Conservation (phyloP, 2,888 invertebrate genomes). For the Apocheima hispidaria region DNA sequence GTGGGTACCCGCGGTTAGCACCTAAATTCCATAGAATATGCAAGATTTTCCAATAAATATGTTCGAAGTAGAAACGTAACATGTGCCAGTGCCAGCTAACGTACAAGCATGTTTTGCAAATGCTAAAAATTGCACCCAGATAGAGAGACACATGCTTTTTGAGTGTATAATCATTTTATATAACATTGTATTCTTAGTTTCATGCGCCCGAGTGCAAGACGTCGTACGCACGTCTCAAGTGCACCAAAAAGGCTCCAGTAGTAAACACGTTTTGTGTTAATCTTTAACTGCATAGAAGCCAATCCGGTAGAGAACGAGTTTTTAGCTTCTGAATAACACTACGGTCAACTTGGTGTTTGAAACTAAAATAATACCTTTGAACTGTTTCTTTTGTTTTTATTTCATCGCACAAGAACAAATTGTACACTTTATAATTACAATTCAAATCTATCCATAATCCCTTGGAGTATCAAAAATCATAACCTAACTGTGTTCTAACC, state of each 20-base stretch:
- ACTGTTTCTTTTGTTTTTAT: too few species aligned
- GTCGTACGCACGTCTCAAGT: not conserved
- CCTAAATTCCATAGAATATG: too few species aligned
- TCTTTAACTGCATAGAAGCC: not conserved
- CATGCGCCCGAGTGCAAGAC: conserved; percentile 2
- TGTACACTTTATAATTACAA: too few species aligned
- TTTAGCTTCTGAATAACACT: too few species aligned
- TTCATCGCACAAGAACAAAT: too few species aligned
- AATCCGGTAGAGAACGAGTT: too few species aligned
- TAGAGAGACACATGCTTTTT: not conserved
- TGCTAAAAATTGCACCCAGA: not conserved
- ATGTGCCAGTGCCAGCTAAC: not conserved
- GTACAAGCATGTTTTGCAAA: not conserved
- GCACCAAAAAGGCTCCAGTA: conserved; percentile 8
- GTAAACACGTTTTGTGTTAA: not conserved
- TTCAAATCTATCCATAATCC: too few species aligned
- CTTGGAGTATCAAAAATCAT: not conserved
- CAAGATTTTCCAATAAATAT: not conserved
- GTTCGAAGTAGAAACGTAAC: not conserved
- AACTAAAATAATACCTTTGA: too few species aligned
- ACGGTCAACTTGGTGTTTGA: too few species aligned
- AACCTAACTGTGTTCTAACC: not conserved
- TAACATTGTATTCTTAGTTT: not conserved
- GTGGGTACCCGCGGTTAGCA: too few species aligned
- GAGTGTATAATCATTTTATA: not conserved